Evolutionary conservation across 2,888 invertebrate species (phyloP).

Genomic region (Cephus rjabovi): DNA sequence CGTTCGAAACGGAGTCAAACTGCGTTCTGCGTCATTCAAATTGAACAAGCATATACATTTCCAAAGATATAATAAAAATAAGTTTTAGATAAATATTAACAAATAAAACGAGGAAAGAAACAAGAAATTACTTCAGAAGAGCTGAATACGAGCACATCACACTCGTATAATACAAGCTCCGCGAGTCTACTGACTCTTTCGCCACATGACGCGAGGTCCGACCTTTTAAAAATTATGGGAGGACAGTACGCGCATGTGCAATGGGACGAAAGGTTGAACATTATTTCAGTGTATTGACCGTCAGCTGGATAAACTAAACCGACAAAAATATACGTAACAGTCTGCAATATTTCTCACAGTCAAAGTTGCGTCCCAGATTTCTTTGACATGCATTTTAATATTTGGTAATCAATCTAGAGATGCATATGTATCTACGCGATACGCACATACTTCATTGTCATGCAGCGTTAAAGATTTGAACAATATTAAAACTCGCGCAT

Average conservation of each 20-base stretch:
- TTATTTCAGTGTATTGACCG: neutral
- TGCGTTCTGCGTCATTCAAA: neutral
- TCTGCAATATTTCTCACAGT: neutral
- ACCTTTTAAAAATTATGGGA: neutral
- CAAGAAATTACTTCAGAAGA: neutral
- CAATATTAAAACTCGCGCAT: neutral
- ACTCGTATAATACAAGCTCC: neutral
- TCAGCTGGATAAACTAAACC: neutral
- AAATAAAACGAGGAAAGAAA: neutral
- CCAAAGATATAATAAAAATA: neutral
- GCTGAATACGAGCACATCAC: neutral
- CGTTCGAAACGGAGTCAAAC: neutral
- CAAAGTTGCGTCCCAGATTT: neutral
- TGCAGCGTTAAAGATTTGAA: neutral
- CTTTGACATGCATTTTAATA: neutral
- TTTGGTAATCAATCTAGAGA: neutral
- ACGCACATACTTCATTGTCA: neutral
- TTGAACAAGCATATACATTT: neutral
- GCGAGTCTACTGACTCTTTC: neutral
- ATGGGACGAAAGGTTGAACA: neutral
- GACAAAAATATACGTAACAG: neutral
- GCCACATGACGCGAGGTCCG: neutral
- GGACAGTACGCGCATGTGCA: neutral
- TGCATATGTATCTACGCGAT: no score
- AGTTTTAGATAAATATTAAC: neutral